Evolutionary conservation across 1,140 invertebrate genomes (phyloP).

Genomic region (Rhyzopertha dominica): DNA sequence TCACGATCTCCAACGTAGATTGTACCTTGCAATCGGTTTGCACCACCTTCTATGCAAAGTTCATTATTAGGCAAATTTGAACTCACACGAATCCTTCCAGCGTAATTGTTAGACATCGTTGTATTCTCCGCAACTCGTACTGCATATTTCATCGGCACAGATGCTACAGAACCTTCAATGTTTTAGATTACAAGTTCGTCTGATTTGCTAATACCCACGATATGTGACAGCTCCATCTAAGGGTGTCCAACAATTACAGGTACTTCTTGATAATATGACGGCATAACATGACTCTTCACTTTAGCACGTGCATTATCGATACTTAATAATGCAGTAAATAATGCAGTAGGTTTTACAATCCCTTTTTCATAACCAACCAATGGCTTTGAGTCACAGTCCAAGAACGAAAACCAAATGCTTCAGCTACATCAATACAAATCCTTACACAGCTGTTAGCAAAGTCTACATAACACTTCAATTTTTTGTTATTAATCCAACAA

Average conservation of each 20-base stretch:
- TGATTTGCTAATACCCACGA: background rate
- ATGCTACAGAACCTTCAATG: background rate
- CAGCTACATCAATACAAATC: background rate
- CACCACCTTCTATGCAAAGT: too few species aligned
- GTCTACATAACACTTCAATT: slow-evolving; percentile 1
- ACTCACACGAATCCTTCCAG: too few species aligned
- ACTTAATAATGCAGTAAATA: background rate
- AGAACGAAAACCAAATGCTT: background rate
- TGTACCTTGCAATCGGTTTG: too few species aligned
- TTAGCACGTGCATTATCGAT: slow-evolving; percentile 2
- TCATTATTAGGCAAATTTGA: too few species aligned
- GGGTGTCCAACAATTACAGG: slow-evolving; percentile 9
- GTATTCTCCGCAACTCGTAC: too few species aligned
- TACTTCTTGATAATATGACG: background rate
- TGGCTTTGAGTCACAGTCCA: background rate
- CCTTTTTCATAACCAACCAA: slow-evolving; percentile 1
- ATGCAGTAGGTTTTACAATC: background rate
- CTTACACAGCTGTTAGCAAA: slow-evolving; percentile 1
- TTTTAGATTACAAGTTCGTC: slow-evolving; percentile 1
- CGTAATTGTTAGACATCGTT: too few species aligned
- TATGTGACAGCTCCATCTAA: slow-evolving; percentile 1
- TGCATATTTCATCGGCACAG: too few species aligned
- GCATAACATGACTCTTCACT: slow-evolving; percentile 5
- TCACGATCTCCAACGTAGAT: too few species aligned
- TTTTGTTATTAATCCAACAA: background rate